Conservation (phyloP, 1,140 invertebrate species). For the silkworm (Bombyx mori) region ASM3026992v2 NC_085120.1:3241501-3242000, state of each 20-base stretch:
- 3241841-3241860: conserved; percentile 15
- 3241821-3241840: too few relatives aligned
- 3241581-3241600: conserved; percentile 5
- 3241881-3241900: conserved; percentile 19
- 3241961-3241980: neutral
- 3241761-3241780: too few relatives aligned
- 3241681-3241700: conserved; percentile 20
- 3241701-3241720: too few relatives aligned
- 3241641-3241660: conserved; percentile 19
- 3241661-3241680: conserved; percentile 27
- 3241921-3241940: too few relatives aligned
- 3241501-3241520: conserved; percentile 44
- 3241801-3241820: conserved; percentile 15
- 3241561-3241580: conserved; percentile 5
- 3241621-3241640: conserved; percentile 7
- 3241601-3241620: conserved; percentile 5
- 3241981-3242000: neutral
- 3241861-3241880: conserved; percentile 20
- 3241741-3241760: too few relatives aligned
- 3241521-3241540: conserved; percentile 49
- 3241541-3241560: conserved; percentile 34
- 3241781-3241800: too few relatives aligned
- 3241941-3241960: too few relatives aligned
- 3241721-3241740: too few relatives aligned
- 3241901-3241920: conserved; percentile 4